A percentile compares a stretch with the other conserved stretches of the same genome.
These are phyloP conservation scores for Pimephales promelas DNA, from an alignment of 2,113 vertebrate genomes.

Conservation along the genomic window DNA sequence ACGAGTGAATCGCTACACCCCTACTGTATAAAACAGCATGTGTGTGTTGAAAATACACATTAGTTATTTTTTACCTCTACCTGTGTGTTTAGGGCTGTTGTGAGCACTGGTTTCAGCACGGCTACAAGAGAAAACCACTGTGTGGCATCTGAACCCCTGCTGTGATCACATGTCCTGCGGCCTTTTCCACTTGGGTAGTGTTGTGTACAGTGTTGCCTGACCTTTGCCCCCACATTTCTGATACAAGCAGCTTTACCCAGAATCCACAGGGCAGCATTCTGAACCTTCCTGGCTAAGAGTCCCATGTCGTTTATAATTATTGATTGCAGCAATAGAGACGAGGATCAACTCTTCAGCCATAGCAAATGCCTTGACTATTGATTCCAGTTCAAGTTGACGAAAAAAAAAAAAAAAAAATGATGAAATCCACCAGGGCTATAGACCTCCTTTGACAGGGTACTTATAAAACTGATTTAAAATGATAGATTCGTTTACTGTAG, in stretches of 20 bases:
- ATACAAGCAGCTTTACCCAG: slow-evolving; percentile 18
- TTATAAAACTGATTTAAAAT: slow-evolving; percentile 43
- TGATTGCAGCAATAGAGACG: slow-evolving; percentile 40
- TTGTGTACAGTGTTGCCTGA: background rate
- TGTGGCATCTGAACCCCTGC: slow-evolving; percentile 1
- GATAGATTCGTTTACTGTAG: slow-evolving; percentile 7
- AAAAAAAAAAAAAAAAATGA: slow-evolving; percentile 53
- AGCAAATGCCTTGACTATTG: slow-evolving; percentile 52
- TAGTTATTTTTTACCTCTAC: too few species aligned
- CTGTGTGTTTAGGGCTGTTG: background rate
- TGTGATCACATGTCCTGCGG: background rate
- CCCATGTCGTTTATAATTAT: slow-evolving; percentile 20
- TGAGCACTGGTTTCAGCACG: background rate
- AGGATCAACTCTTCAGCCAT: slow-evolving; percentile 37
- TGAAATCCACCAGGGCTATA: slow-evolving; percentile 47
- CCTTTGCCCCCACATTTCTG: background rate
- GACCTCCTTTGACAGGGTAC: slow-evolving; percentile 30
- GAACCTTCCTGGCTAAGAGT: slow-evolving; percentile 17
- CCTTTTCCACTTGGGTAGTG: background rate
- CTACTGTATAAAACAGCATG: background rate
- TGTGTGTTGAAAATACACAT: background rate
- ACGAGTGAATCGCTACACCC: too few species aligned
- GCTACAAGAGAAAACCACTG: background rate
- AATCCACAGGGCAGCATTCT: slow-evolving; percentile 15
- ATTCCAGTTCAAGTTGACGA: slow-evolving; percentile 60